Conservation (phyloP, 2,888 invertebrate species). For the Coecobrya sp. region DNA sequence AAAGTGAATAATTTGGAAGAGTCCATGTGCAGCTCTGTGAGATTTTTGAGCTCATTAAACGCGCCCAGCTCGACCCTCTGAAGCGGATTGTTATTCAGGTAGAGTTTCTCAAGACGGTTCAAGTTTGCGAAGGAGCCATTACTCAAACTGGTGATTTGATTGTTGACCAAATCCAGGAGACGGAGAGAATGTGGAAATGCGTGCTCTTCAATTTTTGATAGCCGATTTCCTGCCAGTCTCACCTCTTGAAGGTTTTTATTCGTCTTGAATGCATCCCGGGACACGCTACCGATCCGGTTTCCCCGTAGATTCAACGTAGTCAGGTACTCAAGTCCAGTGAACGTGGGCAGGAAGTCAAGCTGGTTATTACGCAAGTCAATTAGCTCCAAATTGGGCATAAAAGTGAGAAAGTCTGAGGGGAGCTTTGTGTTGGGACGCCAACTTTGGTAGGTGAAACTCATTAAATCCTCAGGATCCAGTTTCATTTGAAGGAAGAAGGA, state of each 20-base stretch:
- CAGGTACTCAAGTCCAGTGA: constrained; percentile 77
- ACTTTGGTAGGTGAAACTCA: constrained; percentile 79
- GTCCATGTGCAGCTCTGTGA: constrained; percentile 82
- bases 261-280: constrained; percentile 67
- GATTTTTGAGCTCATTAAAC: constrained; percentile 78
- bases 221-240: constrained; percentile 76
- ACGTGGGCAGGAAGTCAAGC: constrained; percentile 80
- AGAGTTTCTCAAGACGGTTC: constrained; percentile 72
- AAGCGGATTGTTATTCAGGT: constrained; percentile 81
- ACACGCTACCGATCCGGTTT: constrained; percentile 73
- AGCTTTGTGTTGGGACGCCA: constrained; percentile 69
- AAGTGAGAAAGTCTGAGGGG: constrained; percentile 82
- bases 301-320: constrained; percentile 73
- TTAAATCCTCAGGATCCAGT: constrained; percentile 82
- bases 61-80: constrained; percentile 80
- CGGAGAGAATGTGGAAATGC: constrained; percentile 80
- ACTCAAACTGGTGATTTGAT: constrained; percentile 81
- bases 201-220: constrained; percentile 76
- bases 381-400: constrained; percentile 82
- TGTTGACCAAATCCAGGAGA: constrained; percentile 79
- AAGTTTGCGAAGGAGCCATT: constrained; percentile 81
- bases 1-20: constrained; percentile 81
- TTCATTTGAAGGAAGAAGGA: constrained; percentile 80
- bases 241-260: constrained; percentile 79
- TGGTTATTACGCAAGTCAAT: constrained; percentile 82